Evolutionary conservation across 2,113 vertebrate species (phyloP).

Genomic region (Eonycteris spelaea): DNA sequence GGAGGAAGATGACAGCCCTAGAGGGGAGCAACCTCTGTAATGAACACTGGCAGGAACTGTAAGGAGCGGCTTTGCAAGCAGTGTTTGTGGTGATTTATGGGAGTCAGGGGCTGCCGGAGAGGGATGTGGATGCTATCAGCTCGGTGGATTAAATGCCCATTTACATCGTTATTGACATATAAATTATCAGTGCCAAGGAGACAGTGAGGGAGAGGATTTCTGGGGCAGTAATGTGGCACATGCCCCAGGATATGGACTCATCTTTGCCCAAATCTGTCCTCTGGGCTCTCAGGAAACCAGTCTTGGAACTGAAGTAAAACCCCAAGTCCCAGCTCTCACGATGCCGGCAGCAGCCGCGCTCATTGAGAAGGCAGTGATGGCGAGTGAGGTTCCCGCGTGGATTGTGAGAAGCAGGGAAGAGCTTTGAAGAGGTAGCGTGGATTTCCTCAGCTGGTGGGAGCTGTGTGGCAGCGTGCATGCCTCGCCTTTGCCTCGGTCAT

Average conservation of each 20-base stretch:
- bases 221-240: constrained; percentile 82
- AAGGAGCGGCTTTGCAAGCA: constrained; percentile 74
- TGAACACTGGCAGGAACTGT: constrained; percentile 75
- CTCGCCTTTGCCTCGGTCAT: constrained; percentile 55
- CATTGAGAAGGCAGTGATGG: constrained; percentile 58
- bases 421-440: constrained; percentile 71
- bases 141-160: constrained; percentile 84
- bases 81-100: constrained; percentile 83
- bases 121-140: constrained; percentile 84
- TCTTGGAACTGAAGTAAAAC: constrained; percentile 75
- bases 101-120: constrained; percentile 78
- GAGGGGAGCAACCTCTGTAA: constrained; percentile 71
- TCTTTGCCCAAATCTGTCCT: constrained; percentile 75
- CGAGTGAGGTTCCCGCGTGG: constrained; percentile 61
- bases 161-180: constrained; percentile 84
- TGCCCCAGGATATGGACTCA: constrained; percentile 75
- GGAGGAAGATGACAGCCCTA: constrained; percentile 77
- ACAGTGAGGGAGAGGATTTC: constrained; percentile 74
- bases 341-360: constrained; percentile 69
- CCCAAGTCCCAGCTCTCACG: constrained; percentile 54
- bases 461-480: background rate
- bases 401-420: constrained; percentile 69
- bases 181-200: constrained; percentile 83
- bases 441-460: constrained; percentile 29
- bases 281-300: constrained; percentile 64